Percentiles rank a stretch among this genome's conserved stretches.
These are phyloP conservation scores for Heliothis virescens DNA, from an alignment of 1,140 invertebrate genomes.

Conservation along the genomic window DNA sequence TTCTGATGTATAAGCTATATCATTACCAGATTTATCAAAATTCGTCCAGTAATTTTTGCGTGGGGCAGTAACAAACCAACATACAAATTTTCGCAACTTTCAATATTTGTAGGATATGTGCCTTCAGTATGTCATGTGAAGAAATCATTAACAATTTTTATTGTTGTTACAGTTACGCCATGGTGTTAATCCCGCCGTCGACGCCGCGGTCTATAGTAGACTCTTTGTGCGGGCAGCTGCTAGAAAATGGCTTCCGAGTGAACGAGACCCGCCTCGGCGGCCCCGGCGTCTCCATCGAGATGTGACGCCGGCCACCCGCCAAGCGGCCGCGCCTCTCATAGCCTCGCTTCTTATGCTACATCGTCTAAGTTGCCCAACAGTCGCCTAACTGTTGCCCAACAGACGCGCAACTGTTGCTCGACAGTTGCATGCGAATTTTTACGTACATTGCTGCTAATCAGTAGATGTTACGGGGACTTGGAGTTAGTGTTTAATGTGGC, in stretches of 20 bases:
- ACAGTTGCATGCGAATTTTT: not conserved
- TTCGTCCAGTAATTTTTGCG: no score
- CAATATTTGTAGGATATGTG: not conserved
- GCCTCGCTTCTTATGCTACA: slow-evolving; percentile 7
- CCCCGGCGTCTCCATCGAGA: slow-evolving; percentile 76
- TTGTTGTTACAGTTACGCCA: slow-evolving; percentile 75
- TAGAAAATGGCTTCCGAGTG: slow-evolving; percentile 76
- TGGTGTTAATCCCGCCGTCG: slow-evolving; percentile 77
- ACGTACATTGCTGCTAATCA: slow-evolving; percentile 12
- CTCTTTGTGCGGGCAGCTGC: slow-evolving; percentile 70
- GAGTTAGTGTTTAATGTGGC: slow-evolving; percentile 20
- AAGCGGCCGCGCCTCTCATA: slow-evolving; percentile 37
- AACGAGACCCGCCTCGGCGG: slow-evolving; percentile 83
- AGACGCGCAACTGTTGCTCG: slow-evolving; percentile 19
- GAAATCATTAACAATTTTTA: not conserved
- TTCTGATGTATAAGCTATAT: no score
- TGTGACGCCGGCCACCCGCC: slow-evolving; percentile 57
- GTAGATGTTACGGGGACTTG: not conserved
- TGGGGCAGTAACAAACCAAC: no score
- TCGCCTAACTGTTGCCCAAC: slow-evolving; percentile 2
- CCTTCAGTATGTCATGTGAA: no score
- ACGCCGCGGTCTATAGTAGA: slow-evolving; percentile 67
- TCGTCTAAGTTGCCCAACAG: not conserved
- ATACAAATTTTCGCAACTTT: not conserved
- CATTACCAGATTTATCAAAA: no score